A percentile compares a stretch with the other conserved stretches of the same genome.
These are phyloP conservation scores for Drosophila quinaria DNA, from an alignment of 2,888 invertebrate species.

Conservation along the genomic window DNA sequence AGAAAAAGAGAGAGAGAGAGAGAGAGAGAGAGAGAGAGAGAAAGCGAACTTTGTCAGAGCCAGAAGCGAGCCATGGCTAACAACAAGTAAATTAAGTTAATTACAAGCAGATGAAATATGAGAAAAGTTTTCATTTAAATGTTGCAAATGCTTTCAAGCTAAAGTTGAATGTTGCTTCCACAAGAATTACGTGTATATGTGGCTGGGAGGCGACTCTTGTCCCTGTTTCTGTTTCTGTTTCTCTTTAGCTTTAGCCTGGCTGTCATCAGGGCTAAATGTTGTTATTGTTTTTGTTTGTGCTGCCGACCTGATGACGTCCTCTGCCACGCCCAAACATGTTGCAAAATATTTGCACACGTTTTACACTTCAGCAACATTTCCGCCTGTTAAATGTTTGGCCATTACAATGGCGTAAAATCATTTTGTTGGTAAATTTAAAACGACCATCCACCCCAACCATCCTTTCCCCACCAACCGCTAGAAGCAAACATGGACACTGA, in stretches of 20 bases:
- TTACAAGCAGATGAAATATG: conserved; percentile 72
- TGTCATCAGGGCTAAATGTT: conserved; percentile 34
- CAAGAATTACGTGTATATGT: conserved; percentile 25
- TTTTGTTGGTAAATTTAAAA: conserved; percentile 68
- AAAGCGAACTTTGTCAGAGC: conserved; percentile 6
- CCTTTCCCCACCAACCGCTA: too few species aligned
- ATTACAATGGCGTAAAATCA: conserved; percentile 73
- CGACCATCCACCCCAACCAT: conserved; percentile 21
- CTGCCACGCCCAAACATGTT: conserved; percentile 31
- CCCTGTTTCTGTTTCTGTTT: conserved; percentile 6
- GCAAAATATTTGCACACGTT: conserved; percentile 69
- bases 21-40: not conserved
- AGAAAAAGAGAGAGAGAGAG: too few species aligned
- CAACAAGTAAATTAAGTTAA: conserved; percentile 72
- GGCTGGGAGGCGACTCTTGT: conserved; percentile 1
- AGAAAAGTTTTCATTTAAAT: conserved; percentile 71
- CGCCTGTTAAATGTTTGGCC: conserved; percentile 67
- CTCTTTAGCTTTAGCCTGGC: conserved; percentile 30
- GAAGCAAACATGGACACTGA: conserved; percentile 41
- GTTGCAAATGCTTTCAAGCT: conserved; percentile 51
- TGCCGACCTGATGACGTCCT: conserved; percentile 6
- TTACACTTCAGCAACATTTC: conserved; percentile 73
- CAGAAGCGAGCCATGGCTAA: conserved; percentile 14
- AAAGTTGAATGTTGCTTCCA: conserved; percentile 35
- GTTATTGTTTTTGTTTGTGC: conserved; percentile 13